Conservation (phyloP, 2,113 vertebrate species). For the Dromiciops gliroides region DNA sequence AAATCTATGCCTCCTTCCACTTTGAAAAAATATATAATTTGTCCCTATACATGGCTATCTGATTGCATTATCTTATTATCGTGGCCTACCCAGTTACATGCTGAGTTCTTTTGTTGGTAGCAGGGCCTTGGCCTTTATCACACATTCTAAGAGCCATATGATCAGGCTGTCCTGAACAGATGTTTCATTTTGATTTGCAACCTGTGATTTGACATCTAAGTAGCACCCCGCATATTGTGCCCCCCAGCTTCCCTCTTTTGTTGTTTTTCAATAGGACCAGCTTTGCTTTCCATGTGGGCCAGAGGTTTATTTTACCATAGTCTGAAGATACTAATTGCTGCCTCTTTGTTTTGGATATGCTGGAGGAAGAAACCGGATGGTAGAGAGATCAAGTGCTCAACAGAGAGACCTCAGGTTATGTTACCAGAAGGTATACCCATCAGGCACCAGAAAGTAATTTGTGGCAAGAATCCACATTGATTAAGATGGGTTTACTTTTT, state of each 20-base stretch:
- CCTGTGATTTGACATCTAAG: constrained; percentile 54
- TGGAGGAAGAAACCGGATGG: constrained; percentile 12
- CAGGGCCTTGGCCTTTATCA: constrained; percentile 4
- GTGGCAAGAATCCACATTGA: background rate
- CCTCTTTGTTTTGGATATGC: constrained; percentile 12
- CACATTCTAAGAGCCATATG: constrained; percentile 25
- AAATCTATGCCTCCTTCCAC: background rate
- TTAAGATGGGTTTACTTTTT: background rate
- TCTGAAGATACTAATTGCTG: constrained; percentile 51
- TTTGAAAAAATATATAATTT: constrained; percentile 4
- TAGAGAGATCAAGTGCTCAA: background rate
- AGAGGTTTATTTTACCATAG: constrained; percentile 15
- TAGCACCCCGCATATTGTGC: background rate
- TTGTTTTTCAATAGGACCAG: constrained; percentile 54
- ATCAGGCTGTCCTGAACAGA: constrained; percentile 19
- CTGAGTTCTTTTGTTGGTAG: constrained; percentile 37
- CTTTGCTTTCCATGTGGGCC: constrained; percentile 46
- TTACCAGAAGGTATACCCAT: background rate
- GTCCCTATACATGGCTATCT: background rate
- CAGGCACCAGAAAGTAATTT: background rate
- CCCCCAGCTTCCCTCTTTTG: constrained; percentile 27
- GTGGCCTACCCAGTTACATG: background rate
- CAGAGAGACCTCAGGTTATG: constrained; percentile 1
- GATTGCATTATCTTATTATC: constrained; percentile 8
- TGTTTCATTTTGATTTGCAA: constrained; percentile 43